Evolutionary conservation across 2,113 vertebrate genomes (phyloP), one percentile per base, ranked within the genome.

Genomic region (Nothoprocta perdicaria): DNA sequence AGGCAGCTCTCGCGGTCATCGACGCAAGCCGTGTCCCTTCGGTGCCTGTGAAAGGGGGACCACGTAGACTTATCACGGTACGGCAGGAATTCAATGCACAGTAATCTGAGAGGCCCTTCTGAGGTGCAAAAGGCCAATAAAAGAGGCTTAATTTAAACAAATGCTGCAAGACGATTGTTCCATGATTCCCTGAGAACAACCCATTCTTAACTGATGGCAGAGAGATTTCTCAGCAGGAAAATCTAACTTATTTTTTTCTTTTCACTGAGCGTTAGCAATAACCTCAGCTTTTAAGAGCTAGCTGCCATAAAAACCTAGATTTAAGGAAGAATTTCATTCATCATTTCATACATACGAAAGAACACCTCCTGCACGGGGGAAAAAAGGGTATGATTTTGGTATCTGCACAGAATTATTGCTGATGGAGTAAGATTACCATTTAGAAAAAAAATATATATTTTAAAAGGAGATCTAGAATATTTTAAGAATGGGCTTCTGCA

Each of bases 221-320:
- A 69, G 26, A 57, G 50, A 79, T 35, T 71, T 93, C 60, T 84
- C 75, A 91, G 38, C 5, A 6, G 35, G 52, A 76, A 87, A 83
- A 82, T 31, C 13, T 38, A 66, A 33, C 8, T 83, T 89, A 73
- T 61, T 95, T 95, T 95, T 95, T 95, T 81, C 14, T 86, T 90
- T 79, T 80, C 55, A 65, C 8, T 74, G 41, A 53, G 50, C 69
- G 10, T 77, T 95, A 73, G 29, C 27, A 87, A 94, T 62, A 71
- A 89, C 45, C 48, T 68, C 38, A 82, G 79, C 84, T 93, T 81
- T 53, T 93, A 92, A 84, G 21, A 91, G 12, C 41, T 71, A 80
- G 33, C 38, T 93, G 45, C 41, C 53, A 38, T 76, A 52, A 73
- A 73, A 61, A 88, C 69, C 22, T 53, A 73, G 75, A 93, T 83